Evolutionary conservation across 2,888 invertebrate genomes (phyloP).

Genomic region (Dendrolimus pini): DNA sequence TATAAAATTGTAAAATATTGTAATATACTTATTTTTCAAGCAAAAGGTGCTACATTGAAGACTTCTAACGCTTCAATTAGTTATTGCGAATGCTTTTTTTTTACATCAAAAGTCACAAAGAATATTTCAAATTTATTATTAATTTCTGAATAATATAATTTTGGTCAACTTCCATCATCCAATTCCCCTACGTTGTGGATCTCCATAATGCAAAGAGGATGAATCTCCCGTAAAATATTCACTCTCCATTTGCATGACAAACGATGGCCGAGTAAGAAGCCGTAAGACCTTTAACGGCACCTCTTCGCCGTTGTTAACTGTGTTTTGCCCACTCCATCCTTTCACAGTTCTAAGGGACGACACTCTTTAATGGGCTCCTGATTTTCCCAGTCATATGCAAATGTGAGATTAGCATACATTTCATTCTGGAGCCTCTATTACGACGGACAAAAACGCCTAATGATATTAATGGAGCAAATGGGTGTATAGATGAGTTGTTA

Average conservation of each 20-base stretch:
- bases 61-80: no score
- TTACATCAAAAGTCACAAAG: no score
- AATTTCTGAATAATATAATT: no score
- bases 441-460: conserved; percentile 34
- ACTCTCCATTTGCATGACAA: conserved; percentile 71
- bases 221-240: conserved; percentile 68
- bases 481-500: conserved; percentile 22
- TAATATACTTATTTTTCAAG: no score
- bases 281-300: conserved; percentile 60
- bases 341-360: conserved; percentile 36
- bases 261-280: conserved; percentile 50
- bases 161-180: no score
- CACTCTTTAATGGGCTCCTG: conserved; percentile 60
- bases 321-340: conserved; percentile 36
- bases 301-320: conserved; percentile 43
- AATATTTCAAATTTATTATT: no score
- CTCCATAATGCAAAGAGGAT: conserved; percentile 49
- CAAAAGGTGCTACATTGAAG: no score
- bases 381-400: conserved; percentile 66
- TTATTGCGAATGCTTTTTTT: no score
- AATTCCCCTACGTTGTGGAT: conserved; percentile 37
- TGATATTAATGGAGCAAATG: conserved; percentile 40
- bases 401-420: conserved; percentile 61
- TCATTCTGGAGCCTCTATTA: conserved; percentile 38
- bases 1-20: no score